Evolutionary conservation across 2,113 vertebrate genomes (phyloP).

Genomic region (Urocolius indicus): DNA sequence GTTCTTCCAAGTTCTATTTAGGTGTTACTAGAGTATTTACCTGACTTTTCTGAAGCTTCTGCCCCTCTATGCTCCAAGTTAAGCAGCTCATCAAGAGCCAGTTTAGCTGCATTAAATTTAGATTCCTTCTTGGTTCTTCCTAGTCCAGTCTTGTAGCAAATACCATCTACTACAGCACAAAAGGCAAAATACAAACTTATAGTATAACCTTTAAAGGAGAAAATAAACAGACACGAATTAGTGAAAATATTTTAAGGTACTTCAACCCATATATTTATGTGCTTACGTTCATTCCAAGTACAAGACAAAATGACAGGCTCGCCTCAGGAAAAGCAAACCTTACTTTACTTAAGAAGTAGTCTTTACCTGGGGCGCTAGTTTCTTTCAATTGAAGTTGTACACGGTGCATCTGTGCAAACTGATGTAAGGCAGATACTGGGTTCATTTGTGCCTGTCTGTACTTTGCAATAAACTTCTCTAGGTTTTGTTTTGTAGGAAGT

Average conservation of each 20-base stretch:
- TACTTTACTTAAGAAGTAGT: neutral
- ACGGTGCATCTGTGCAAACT: slow-evolving; percentile 79
- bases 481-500: slow-evolving; percentile 50
- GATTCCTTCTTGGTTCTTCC: slow-evolving; percentile 91
- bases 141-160: slow-evolving; percentile 88
- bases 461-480: slow-evolving; percentile 74
- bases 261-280: neutral
- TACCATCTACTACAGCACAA: slow-evolving; percentile 89
- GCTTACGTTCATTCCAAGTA: neutral
- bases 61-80: slow-evolving; percentile 63
- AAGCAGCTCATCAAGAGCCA: slow-evolving; percentile 88
- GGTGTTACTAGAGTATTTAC: slow-evolving; percentile 52
- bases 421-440: slow-evolving; percentile 85
- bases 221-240: neutral
- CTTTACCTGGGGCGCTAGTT: slow-evolving; percentile 84
- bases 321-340: neutral
- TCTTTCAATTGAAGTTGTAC: slow-evolving; percentile 89
- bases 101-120: slow-evolving; percentile 82
- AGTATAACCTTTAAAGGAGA: slow-evolving; percentile 75
- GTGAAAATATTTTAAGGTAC: neutral
- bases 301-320: neutral
- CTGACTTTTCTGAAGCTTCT: slow-evolving; percentile 60
- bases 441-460: slow-evolving; percentile 81
- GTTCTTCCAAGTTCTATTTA: neutral
- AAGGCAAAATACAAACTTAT: slow-evolving; percentile 89